phyloP scores from a whole-genome alignment of 1,140 invertebrate genomes.

The Ridgeia piscesae region DNA sequence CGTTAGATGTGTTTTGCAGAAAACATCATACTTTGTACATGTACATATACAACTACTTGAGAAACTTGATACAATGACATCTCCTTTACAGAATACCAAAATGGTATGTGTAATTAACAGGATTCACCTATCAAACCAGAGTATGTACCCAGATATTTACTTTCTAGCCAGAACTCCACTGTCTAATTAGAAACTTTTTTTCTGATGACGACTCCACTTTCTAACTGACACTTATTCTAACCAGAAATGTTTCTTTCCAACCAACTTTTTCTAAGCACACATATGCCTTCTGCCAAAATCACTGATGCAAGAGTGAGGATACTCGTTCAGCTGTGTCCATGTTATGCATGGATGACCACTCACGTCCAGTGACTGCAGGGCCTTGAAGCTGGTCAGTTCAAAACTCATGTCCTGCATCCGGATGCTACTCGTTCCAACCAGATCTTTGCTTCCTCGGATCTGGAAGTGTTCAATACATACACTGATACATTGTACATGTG shows the following conservation, averaged over 20 bases:
- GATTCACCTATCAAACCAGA: too few relatives aligned
- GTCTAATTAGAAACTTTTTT: too few relatives aligned
- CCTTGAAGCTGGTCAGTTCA: conserved; percentile 80
- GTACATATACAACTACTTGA: not conserved
- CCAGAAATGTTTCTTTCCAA: too few relatives aligned
- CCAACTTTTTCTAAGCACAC: too few relatives aligned
- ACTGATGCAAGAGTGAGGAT: not conserved
- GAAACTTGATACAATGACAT: not conserved
- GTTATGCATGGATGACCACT: conserved; percentile 15
- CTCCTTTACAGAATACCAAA: not conserved
- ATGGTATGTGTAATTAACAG: too few relatives aligned
- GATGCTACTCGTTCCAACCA: conserved; percentile 78
- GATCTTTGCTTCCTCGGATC: conserved; percentile 69
- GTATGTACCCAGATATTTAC: too few relatives aligned
- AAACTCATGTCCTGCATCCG: conserved; percentile 75
- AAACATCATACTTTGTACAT: not conserved
- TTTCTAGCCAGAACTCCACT: too few relatives aligned
- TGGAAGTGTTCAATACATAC: conserved; percentile 59
- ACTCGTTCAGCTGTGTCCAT: not conserved
- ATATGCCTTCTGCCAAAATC: too few relatives aligned
- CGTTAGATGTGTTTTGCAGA: too few relatives aligned
- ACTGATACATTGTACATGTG: not conserved
- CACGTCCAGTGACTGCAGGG: conserved; percentile 60
- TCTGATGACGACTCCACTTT: too few relatives aligned
- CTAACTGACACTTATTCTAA: too few relatives aligned